phyloP scores from a whole-genome alignment of 2,888 invertebrate species.

The Xylota sylvarum region DNA sequence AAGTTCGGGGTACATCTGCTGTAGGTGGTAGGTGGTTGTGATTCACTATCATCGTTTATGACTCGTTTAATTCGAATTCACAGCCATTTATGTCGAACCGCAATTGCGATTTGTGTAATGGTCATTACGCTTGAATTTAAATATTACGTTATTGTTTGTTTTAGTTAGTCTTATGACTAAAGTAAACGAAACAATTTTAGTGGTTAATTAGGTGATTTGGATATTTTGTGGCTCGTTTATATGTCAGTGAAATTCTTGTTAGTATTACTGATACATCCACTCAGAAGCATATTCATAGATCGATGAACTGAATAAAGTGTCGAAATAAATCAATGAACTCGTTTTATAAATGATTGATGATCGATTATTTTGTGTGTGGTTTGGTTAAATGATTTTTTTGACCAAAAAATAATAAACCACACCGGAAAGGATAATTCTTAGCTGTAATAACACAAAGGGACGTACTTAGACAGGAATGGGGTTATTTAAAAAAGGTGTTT shows the following conservation, averaged over 20 bases:
- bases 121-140: background rate
- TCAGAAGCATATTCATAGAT: background rate
- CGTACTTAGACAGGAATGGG: no score
- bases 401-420: no score
- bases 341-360: background rate
- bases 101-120: background rate
- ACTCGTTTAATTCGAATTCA: constrained; percentile 11
- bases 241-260: background rate
- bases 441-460: no score
- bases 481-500: no score
- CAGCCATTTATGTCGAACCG: constrained; percentile 16
- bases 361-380: no score
- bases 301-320: background rate
- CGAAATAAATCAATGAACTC: constrained; percentile 2
- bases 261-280: background rate
- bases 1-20: background rate
- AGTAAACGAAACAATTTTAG: background rate
- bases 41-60: constrained; percentile 8
- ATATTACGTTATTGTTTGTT: constrained; percentile 8
- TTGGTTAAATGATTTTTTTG: no score
- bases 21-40: constrained; percentile 14
- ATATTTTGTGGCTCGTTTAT: background rate
- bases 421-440: no score
- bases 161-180: background rate
- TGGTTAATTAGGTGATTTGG: background rate